These are phyloP conservation scores for Liasis olivaceus DNA, from an alignment of 2,797 vertebrate species.

Conservation along the genomic window DNA sequence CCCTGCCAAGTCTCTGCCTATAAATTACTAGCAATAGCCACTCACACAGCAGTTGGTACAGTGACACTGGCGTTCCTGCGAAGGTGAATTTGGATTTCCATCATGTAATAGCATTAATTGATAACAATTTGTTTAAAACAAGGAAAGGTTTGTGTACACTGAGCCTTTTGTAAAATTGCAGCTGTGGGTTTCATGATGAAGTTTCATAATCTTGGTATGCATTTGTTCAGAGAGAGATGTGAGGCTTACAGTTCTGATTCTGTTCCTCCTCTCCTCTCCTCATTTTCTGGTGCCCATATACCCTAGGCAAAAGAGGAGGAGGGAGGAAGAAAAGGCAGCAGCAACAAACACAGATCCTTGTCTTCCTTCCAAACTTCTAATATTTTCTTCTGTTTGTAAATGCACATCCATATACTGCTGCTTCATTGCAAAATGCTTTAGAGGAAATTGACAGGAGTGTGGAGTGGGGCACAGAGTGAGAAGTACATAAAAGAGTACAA, in stretches of 20 bases:
- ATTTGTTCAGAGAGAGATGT: not conserved
- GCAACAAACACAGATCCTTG: too few species aligned
- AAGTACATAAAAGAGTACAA: not conserved
- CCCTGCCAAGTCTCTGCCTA: not conserved
- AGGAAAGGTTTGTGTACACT: not conserved
- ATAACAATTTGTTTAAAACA: not conserved
- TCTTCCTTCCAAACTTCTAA: too few species aligned
- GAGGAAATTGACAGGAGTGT: not conserved
- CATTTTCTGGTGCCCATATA: not conserved
- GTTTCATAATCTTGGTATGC: not conserved
- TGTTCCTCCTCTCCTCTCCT: not conserved
- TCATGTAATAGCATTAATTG: not conserved
- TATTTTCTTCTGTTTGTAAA: too few species aligned
- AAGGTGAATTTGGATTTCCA: not conserved
- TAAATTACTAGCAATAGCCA: not conserved
- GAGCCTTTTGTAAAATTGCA: not conserved
- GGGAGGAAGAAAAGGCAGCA: too few species aligned
- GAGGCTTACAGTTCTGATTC: not conserved
- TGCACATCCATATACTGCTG: not conserved
- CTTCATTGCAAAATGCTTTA: not conserved
- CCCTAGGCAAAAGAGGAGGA: not conserved
- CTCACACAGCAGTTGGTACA: not conserved
- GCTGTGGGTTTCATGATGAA: not conserved
- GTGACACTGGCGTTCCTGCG: not conserved
- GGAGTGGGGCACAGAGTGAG: not conserved